phyloP scores from a whole-genome alignment of 2,797 vertebrate species.

The Stomatorhinus walkeri region DNA sequence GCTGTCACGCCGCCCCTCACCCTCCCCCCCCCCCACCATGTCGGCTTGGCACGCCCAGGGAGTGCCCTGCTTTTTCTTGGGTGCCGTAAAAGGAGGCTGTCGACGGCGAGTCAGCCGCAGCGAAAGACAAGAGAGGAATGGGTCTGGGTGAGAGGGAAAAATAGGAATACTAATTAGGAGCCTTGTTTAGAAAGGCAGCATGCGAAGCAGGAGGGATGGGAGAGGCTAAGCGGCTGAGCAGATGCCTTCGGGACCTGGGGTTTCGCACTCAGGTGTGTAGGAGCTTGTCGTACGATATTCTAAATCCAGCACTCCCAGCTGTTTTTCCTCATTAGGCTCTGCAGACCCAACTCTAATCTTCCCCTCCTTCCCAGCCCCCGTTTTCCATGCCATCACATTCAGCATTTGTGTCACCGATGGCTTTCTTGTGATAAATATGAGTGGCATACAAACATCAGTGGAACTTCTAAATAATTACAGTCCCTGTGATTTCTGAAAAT shows the following conservation, averaged over 20 bases:
- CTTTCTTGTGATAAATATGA: constrained; percentile 12
- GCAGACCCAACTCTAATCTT: neutral
- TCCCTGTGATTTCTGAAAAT: constrained; percentile 21
- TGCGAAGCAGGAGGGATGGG: neutral
- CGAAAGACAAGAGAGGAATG: neutral
- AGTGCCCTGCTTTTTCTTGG: neutral
- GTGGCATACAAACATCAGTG: constrained; percentile 1
- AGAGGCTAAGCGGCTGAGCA: neutral
- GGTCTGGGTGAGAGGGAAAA: neutral
- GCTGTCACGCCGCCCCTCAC: neutral
- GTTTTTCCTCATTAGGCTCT: neutral
- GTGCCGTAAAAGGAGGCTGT: neutral
- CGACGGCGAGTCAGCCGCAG: neutral
- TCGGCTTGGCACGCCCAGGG: neutral
- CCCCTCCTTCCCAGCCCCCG: neutral
- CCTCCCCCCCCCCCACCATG: neutral
- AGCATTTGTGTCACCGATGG: neutral
- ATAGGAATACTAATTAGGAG: neutral
- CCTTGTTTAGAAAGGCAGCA: neutral
- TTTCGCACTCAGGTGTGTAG: neutral
- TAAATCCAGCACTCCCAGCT: neutral
- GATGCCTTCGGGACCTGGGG: neutral
- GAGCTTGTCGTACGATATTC: neutral
- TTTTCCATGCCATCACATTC: neutral
- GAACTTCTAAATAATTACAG: constrained; percentile 43